A percentile compares a stretch with the other conserved stretches of the same genome.
Evolutionary conservation across 1,140 invertebrate species (phyloP).

Genomic region (Heterodera carotae): DNA sequence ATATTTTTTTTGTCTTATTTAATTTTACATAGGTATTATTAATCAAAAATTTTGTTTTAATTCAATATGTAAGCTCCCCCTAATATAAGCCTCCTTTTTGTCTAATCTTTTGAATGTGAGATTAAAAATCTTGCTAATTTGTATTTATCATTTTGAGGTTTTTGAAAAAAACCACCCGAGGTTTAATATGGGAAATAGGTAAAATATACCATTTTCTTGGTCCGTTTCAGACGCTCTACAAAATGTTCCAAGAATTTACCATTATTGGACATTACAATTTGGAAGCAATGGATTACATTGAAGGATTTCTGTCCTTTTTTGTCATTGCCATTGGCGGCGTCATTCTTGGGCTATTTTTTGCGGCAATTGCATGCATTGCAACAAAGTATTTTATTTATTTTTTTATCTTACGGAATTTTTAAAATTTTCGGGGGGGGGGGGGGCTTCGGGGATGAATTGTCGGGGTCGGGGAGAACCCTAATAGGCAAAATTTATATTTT

Average conservation of each 20-base stretch:
- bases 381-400: constrained; percentile 41
- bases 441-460: too few species aligned
- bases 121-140: too few species aligned
- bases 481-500: too few species aligned
- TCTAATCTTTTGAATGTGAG: too few species aligned
- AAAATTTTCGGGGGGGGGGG: too few species aligned
- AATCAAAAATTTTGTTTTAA: not conserved
- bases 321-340: constrained; percentile 91
- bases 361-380: constrained; percentile 80
- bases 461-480: too few species aligned
- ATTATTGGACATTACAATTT: constrained; percentile 60
- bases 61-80: not conserved
- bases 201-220: not conserved
- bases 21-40: too few species aligned
- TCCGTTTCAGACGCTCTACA: constrained; percentile 45
- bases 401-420: not conserved
- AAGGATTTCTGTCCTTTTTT: constrained; percentile 85
- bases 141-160: too few species aligned
- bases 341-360: constrained; percentile 90
- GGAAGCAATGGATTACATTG: constrained; percentile 71
- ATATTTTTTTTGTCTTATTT: too few species aligned
- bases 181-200: too few species aligned
- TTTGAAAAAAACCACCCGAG: too few species aligned
- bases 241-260: constrained; percentile 79
- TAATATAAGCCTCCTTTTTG: too few species aligned